Evolutionary conservation across 2,113 vertebrate species (phyloP).

Genomic region (Peromyscus maniculatus): DNA sequence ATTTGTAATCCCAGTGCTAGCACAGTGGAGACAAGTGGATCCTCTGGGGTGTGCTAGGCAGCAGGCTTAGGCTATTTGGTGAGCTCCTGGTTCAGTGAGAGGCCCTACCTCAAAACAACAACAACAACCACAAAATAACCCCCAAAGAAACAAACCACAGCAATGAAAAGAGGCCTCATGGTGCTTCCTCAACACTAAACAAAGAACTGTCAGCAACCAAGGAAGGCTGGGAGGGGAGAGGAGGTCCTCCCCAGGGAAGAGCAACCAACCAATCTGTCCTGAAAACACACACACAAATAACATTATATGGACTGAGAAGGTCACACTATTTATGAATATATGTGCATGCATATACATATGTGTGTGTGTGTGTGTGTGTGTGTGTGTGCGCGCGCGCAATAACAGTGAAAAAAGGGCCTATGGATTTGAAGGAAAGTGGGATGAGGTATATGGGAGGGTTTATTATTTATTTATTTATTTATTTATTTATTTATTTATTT

Average conservation of each 20-base stretch:
- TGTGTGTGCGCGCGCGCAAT: not conserved
- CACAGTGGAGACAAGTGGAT: not conserved
- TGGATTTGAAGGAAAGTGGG: not conserved
- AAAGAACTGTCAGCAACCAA: too few species aligned
- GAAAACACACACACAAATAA: not conserved
- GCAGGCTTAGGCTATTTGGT: not conserved
- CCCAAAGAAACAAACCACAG: not conserved
- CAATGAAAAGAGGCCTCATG: not conserved
- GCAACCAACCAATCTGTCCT: not conserved
- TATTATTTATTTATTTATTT: too few species aligned
- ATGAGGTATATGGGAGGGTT: not conserved
- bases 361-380: too few species aligned
- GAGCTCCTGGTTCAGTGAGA: not conserved
- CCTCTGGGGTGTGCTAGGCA: not conserved
- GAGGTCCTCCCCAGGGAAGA: not conserved
- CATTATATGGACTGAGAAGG: not conserved
- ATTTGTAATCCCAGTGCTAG: not conserved
- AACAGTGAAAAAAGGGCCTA: not conserved
- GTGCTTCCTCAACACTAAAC: not conserved
- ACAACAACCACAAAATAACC: too few species aligned
- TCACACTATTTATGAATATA: too few species aligned
- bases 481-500: too few species aligned
- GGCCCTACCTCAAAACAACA: not conserved
- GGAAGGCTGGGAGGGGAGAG: not conserved
- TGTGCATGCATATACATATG: too few species aligned